Evolutionary conservation across 92 coral and sea anemone species (phyloP).

Genomic region (Palythoa heliodiscus): DNA sequence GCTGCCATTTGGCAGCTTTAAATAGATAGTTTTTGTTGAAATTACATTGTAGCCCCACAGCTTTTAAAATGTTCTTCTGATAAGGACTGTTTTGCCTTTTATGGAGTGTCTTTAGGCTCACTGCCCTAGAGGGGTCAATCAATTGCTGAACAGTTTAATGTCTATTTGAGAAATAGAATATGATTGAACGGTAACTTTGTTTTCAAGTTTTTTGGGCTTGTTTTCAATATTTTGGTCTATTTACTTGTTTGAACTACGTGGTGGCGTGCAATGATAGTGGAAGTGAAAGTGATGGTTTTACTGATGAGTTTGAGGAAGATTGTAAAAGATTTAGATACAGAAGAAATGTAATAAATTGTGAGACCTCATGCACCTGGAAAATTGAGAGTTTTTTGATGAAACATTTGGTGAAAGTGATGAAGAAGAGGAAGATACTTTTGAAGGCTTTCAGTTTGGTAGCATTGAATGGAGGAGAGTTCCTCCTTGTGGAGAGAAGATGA

Average conservation of each 20-base stretch:
- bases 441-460: constrained; percentile 8
- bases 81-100: constrained; percentile 17
- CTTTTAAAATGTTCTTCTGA: not conserved
- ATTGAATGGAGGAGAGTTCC: constrained; percentile 28
- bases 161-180: not conserved
- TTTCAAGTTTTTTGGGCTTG: not conserved
- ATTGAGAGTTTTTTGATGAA: not conserved
- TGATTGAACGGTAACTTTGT: not conserved
- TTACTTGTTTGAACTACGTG: constrained; percentile 7
- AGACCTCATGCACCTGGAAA: constrained; percentile 27
- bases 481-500: not conserved
- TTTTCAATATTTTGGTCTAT: not conserved
- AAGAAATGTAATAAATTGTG: not conserved
- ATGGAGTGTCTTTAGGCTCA: constrained; percentile 1
- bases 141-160: constrained; percentile 16
- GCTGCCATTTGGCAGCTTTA: constrained; percentile 18
- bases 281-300: constrained; percentile 10
- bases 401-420: constrained; percentile 9
- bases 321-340: constrained; percentile 14
- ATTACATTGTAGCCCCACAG: too few species aligned
- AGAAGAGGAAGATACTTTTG: constrained; percentile 12
- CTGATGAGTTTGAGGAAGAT: not conserved
- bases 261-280: not conserved
- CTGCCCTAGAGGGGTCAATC: constrained; percentile 21
- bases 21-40: too few species aligned